Evolutionary conservation across 2,113 vertebrate genomes (phyloP), one percentile per base, ranked within the genome.

Genomic region (Leptobrachium ailaonicum): DNA sequence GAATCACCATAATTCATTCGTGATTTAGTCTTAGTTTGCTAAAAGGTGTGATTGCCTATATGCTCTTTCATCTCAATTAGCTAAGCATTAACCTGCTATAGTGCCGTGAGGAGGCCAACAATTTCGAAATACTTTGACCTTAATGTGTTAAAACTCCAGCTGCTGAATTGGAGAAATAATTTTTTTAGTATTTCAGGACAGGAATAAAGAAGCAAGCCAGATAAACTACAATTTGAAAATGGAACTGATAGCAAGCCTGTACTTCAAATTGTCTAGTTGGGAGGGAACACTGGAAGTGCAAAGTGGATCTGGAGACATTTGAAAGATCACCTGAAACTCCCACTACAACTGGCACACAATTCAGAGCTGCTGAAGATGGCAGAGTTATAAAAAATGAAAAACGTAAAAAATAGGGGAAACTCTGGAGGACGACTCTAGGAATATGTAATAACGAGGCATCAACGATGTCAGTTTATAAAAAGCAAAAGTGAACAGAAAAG

Each of bases 301-400:
- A 80, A 20, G 71, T 47, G 53, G 54, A 80, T 62, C 53, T 41
- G 13, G 66, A 80, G 78, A 80, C 78, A 80, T 80, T 80, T 80
- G 78, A 80, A 68, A 41, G 71, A 40, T 80, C 78, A 71, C 78
- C 67, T 41, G 74, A 71, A 71, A 74, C 78, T 44, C 20, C 41
- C 71, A 72, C 69, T 68, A 80, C 78, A 74, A 80, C 67, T 80
- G 71, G 78, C 78, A 74, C 53, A 62, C 78, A 60, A 80, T 74
- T 41, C 47, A 40, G 63, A 74, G 63, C 78, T 80, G 32, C 50
- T 47, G 78, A 80, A 80, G 78, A 80, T 80, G 78, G 78, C 66
- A 41, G 78, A 74, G 67, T 74, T 12, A 47, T 20, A 56, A 41
- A 80, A 67, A 77, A 71, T 20, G 54, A 79, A 64, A 74, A 53